Evolutionary conservation across 1,140 invertebrate genomes (phyloP).

Genomic region (Paraescarpia echinospica): DNA sequence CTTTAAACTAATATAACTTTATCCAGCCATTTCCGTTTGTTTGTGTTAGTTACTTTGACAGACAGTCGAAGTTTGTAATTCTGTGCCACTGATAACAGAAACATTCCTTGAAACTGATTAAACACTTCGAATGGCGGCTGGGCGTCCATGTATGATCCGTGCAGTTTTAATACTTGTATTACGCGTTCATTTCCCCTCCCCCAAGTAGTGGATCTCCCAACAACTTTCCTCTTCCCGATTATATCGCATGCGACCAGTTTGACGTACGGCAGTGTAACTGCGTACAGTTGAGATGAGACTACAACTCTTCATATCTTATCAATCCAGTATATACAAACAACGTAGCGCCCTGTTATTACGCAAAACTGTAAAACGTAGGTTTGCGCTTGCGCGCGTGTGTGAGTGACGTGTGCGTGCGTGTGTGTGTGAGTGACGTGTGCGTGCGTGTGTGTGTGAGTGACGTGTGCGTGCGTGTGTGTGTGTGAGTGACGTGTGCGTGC

Average conservation of each 20-base stretch:
- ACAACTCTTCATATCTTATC: no score
- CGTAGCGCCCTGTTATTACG: no score
- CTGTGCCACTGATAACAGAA: conserved; percentile 11
- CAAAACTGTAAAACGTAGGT: no score
- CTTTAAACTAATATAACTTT: not conserved
- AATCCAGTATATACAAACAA: no score
- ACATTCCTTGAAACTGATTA: not conserved
- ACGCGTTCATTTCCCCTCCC: not conserved
- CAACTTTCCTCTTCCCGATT: not conserved
- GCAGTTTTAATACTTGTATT: not conserved
- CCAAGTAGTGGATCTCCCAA: not conserved
- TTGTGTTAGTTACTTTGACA: conserved; percentile 3
- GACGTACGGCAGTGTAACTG: no score
- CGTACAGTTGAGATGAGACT: no score
- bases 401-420: conserved; percentile 28
- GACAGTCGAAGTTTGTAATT: not conserved
- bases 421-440: conserved; percentile 25
- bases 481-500: conserved; percentile 22
- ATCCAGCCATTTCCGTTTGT: conserved; percentile 9
- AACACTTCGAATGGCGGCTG: not conserved
- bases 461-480: conserved; percentile 30
- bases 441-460: conserved; percentile 25
- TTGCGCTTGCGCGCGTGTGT: conserved; percentile 20
- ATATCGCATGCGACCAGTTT: not conserved
- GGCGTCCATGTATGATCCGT: conserved; percentile 17